Percentiles rank a stretch among this genome's conserved stretches.
phyloP scores from a whole-genome alignment of 2,888 invertebrate genomes.

The Trichacis sp. region DNA sequence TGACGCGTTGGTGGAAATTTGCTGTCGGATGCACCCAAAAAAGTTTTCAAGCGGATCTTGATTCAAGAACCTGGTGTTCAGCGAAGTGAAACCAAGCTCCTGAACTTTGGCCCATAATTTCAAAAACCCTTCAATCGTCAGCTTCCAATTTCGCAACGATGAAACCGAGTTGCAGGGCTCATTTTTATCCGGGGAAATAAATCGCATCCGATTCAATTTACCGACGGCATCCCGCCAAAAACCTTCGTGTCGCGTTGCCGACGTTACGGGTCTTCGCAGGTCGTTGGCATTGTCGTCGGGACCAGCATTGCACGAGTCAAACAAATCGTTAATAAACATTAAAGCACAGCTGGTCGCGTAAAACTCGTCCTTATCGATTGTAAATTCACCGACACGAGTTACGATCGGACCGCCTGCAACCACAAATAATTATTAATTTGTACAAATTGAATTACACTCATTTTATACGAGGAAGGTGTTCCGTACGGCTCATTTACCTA shows the following conservation, averaged over 20 bases:
- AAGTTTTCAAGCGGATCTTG: conserved; percentile 12
- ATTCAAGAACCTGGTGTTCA: conserved; percentile 8
- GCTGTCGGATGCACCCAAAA: not conserved
- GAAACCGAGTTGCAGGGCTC: not conserved
- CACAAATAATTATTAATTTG: no score
- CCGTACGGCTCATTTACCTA: no score
- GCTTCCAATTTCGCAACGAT: conserved; percentile 3
- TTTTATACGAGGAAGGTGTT: no score
- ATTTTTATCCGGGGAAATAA: not conserved
- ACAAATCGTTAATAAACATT: conserved; percentile 10
- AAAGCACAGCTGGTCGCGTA: not conserved
- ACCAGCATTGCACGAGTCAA: conserved; percentile 8
- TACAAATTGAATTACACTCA: no score
- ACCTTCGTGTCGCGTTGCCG: not conserved
- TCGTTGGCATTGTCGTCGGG: not conserved
- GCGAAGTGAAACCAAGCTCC: not conserved
- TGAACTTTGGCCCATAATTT: not conserved
- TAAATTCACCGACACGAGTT: no score
- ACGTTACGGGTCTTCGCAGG: conserved; percentile 7
- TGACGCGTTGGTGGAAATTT: not conserved
- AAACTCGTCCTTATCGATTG: not conserved
- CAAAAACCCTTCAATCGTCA: conserved; percentile 6
- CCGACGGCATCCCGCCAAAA: conserved; percentile 5
- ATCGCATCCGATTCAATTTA: not conserved
- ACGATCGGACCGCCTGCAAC: no score